Evolutionary conservation across 2,888 invertebrate species (phyloP), one percentile per base, ranked within the genome.

Genomic region (Philopedon plagiatum): DNA sequence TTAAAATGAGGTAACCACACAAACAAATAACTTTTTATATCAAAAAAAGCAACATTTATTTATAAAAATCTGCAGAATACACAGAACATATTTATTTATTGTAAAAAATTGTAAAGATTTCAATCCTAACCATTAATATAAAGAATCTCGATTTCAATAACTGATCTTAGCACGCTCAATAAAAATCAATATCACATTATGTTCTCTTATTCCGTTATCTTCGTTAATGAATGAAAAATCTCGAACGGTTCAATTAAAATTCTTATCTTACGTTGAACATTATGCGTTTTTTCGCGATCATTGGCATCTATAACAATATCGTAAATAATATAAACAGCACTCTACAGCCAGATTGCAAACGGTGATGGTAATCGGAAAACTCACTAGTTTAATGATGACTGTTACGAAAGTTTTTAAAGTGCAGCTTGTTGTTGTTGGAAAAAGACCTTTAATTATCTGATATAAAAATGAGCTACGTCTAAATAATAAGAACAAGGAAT

Each of bases 311-410:
- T 51, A 62, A 63, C 72, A 70, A 70, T 63, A 65, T 73, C 75
- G 72, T 75, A 73, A 73, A 75, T 44, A 73, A 73, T 73, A 63
- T 70, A 75, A 75, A 70, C 29, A 46, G 66, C 66, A 49, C 23
- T 75, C 70, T 67, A 70, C 11, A 75, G 46, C 70, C 75, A 62
- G 73, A 74, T 74, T 62, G 67, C 37, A 61, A 71, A 57, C 63
- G 32, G n/a, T 34, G 74, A 74, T 71, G 66, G 13, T 51, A 15
- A 26, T 26, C 13, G 26, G 26, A 23, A 49, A 23, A n/a, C 7
- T 9, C 7, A 44, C n/a, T n/a, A n/a, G n/a, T n/a, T n/a, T n/a
- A n/a, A n/a, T n/a, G n/a, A n/a, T n/a, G n/a, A n/a, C n/a, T n/a
- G n/a, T n/a, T n/a, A n/a, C n/a, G n/a, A n/a, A n/a, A n/a, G n/a